Evolutionary conservation across 2,113 vertebrate genomes (phyloP), one percentile per base, ranked within the genome.

Genomic region (Cyprinodon variegatus): DNA sequence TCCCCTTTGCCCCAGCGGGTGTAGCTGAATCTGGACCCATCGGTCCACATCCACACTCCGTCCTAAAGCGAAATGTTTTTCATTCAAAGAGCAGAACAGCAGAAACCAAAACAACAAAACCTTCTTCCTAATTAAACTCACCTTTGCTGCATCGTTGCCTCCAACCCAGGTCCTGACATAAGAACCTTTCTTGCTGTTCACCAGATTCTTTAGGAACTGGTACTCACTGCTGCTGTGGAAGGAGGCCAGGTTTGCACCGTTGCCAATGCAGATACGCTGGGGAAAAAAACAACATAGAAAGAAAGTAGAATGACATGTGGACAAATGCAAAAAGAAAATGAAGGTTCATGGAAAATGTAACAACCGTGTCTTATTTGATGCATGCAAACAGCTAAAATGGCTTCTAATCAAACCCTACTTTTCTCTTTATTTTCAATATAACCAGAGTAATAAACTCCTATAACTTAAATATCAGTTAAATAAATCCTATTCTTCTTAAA

Each of bases 1-100:
- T 74, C 0, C 4, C 48, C 48, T 0, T 0, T 36, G 10, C 5
- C 9, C 62, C 38, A 57, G 38, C 1, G 0, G 6, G 0, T 0
- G 43, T 29, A 73, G 38, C 6, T 15, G 40, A 73, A 65, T 48
- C 4, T 5, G 3, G 71, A 65, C 14, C 71, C 71, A 4, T 73
- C 61, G 11, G 0, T 61, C 69, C 69, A 70, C 39, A 20, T 4
- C 69, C 69, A 71, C 7, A 20, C 13, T 6, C 4, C 1, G 4
- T 20, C n/a, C 69, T 71, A 57, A 61, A 40, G 12, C 6, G 15
- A 40, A 7, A 50, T 4, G 6, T 20, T 40, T 64, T 9, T 64
- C 36, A 39, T 15, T 45, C 11, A 45, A 11, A 10, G 43, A 45
- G 48, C 48, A 50, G 48, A 50, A 50, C 46, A 13, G 12, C 46